Conservation (phyloP, 2,113 vertebrate genomes). For the Lutjanus erythropterus region DNA sequence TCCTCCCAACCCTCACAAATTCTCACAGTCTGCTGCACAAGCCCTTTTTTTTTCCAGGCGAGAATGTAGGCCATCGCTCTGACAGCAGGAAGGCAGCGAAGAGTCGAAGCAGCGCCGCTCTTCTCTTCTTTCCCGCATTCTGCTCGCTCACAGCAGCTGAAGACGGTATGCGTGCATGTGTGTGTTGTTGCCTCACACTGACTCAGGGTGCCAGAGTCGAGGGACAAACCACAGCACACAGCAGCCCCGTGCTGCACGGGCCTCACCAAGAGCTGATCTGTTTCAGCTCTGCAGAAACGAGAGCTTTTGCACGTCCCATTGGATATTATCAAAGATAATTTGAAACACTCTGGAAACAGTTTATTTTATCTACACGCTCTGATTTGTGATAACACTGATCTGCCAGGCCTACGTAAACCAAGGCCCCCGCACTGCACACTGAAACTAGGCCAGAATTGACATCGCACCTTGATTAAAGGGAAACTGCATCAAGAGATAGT, state of each 20-base stretch:
- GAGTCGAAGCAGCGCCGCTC: constrained; percentile 33
- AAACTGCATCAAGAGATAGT: not conserved
- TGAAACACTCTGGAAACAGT: not conserved
- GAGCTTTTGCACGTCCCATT: constrained; percentile 18
- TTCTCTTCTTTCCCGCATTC: constrained; percentile 50
- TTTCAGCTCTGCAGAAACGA: constrained; percentile 41
- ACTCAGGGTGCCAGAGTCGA: constrained; percentile 38
- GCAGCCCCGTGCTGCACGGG: constrained; percentile 14
- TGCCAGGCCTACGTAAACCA: not conserved
- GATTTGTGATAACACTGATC: constrained; percentile 13
- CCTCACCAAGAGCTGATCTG: constrained; percentile 23
- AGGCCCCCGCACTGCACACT: not conserved
- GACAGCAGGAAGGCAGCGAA: constrained; percentile 58
- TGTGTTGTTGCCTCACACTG: constrained; percentile 1
- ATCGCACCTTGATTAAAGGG: not conserved
- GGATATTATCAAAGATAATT: constrained; percentile 26
- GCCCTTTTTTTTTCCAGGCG: constrained; percentile 47
- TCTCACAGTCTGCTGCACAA: constrained; percentile 75
- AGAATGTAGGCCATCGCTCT: constrained; percentile 79
- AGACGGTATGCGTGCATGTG: not conserved
- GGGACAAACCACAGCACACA: constrained; percentile 47
- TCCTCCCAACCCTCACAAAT: constrained; percentile 65
- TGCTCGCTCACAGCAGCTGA: constrained; percentile 44
- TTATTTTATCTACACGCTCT: constrained; percentile 8
- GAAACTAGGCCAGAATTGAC: constrained; percentile 2